phyloP scores from a whole-genome alignment of 2,113 vertebrate genomes.

The Brachionichthys hirsutus region DNA sequence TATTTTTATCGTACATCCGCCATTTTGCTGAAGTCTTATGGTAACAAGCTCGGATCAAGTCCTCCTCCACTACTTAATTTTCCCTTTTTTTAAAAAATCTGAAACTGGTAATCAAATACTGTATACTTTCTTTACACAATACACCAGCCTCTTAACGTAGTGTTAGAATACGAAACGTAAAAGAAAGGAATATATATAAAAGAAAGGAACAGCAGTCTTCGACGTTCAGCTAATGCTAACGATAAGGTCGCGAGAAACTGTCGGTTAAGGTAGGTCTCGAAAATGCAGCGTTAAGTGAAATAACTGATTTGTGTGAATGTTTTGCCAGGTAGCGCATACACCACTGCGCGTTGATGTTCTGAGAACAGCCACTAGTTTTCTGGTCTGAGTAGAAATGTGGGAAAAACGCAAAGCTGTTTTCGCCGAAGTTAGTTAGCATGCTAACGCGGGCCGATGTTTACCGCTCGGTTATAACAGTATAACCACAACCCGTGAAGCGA shows the following conservation, averaged over 20 bases:
- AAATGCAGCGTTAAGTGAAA: neutral
- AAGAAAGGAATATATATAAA: neutral
- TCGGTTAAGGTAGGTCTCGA: slow-evolving; percentile 43
- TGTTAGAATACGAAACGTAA: neutral
- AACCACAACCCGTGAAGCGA: too few relatives aligned
- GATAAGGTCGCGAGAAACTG: slow-evolving; percentile 13
- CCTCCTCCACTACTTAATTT: neutral
- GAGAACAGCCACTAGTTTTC: too few relatives aligned
- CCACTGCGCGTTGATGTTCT: neutral
- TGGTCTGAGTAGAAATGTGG: too few relatives aligned
- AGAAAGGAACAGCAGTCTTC: neutral
- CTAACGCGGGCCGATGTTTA: too few relatives aligned
- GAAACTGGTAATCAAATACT: slow-evolving; percentile 58
- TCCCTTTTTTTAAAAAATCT: slow-evolving; percentile 13
- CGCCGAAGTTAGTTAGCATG: too few relatives aligned
- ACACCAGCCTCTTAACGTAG: neutral
- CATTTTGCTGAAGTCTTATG: slow-evolving; percentile 53
- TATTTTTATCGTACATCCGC: slow-evolving; percentile 17
- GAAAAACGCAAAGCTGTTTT: too few relatives aligned
- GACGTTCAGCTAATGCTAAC: slow-evolving; percentile 6
- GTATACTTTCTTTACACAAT: neutral
- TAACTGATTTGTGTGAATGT: neutral
- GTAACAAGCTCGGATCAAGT: slow-evolving; percentile 2
- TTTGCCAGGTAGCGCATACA: too few relatives aligned
- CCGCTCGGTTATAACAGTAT: too few relatives aligned